phyloP scores from a whole-genome alignment of 2,113 vertebrate genomes.

The Protobothrops flavoviridis region DNA sequence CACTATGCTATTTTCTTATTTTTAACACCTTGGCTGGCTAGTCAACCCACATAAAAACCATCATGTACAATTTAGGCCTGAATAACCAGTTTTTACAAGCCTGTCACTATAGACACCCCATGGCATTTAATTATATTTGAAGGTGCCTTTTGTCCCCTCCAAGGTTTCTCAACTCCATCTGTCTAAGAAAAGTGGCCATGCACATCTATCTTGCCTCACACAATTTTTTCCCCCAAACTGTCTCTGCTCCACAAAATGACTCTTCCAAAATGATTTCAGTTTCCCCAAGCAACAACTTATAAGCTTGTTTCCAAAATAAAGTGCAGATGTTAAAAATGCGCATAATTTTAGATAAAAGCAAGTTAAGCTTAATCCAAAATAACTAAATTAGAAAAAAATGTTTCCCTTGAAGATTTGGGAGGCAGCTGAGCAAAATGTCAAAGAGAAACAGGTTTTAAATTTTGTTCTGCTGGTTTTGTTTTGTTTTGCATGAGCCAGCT shows the following conservation, averaged over 20 bases:
- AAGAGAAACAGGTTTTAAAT: slow-evolving; percentile 60
- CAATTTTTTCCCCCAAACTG: background rate
- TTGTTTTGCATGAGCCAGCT: slow-evolving; percentile 17
- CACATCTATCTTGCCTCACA: background rate
- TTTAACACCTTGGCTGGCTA: background rate
- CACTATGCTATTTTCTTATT: background rate
- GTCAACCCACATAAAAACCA: background rate
- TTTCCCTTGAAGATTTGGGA: slow-evolving; percentile 52
- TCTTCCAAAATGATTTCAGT: slow-evolving; percentile 12
- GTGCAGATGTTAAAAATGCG: slow-evolving; percentile 59
- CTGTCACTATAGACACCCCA: background rate
- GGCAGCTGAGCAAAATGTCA: slow-evolving; percentile 65
- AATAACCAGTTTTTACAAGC: background rate
- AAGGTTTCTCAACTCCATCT: background rate
- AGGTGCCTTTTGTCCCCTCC: background rate
- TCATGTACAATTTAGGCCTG: no score
- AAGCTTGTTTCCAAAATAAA: slow-evolving; percentile 42
- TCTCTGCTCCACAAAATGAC: background rate
- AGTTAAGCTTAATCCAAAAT: slow-evolving; percentile 53
- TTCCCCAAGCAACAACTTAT: slow-evolving; percentile 34
- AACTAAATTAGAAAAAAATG: slow-evolving; percentile 47
- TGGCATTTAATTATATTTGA: background rate
- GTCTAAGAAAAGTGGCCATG: background rate
- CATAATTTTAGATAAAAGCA: slow-evolving; percentile 59
- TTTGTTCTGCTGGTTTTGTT: slow-evolving; percentile 46